These are phyloP conservation scores for Corythornis vintsioides DNA, from an alignment of 2,113 vertebrate species.

Conservation along the genomic window DNA sequence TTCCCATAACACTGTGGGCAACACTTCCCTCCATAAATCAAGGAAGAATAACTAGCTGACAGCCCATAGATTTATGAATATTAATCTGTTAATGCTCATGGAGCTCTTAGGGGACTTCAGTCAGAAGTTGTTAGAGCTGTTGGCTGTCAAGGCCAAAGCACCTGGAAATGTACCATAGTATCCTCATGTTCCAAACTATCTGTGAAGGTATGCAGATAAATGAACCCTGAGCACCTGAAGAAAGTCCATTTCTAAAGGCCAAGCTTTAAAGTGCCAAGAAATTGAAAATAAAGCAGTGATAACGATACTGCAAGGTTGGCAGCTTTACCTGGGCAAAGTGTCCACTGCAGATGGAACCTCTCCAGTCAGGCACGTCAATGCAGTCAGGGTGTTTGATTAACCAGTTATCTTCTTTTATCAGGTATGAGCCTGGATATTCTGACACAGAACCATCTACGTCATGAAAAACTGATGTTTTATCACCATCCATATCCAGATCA, in stretches of 20 bases:
- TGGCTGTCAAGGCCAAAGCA: neutral
- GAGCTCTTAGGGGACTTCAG: neutral
- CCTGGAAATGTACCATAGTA: neutral
- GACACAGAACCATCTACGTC: constrained; percentile 94
- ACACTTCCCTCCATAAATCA: constrained; percentile 6
- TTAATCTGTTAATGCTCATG: neutral
- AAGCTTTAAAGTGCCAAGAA: neutral
- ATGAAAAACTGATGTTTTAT: constrained; percentile 95
- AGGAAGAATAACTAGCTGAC: neutral
- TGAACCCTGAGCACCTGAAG: neutral
- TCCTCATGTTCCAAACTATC: neutral
- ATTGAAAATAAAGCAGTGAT: neutral
- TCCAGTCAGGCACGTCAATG: constrained; percentile 93
- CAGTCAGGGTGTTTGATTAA: constrained; percentile 92
- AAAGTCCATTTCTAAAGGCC: neutral
- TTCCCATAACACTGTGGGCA: constrained; percentile 16
- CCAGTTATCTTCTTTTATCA: constrained; percentile 97
- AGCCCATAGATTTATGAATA: neutral
- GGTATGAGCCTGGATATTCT: constrained; percentile 91
- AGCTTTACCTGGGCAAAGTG: constrained; percentile 88
- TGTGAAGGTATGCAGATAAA: neutral
- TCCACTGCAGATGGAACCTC: constrained; percentile 92
- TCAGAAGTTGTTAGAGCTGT: neutral
- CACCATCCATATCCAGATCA: constrained; percentile 93
- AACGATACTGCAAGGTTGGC: neutral